Conservation (phyloP, 2,113 vertebrate genomes). For the Leucosticte australis region DNA sequence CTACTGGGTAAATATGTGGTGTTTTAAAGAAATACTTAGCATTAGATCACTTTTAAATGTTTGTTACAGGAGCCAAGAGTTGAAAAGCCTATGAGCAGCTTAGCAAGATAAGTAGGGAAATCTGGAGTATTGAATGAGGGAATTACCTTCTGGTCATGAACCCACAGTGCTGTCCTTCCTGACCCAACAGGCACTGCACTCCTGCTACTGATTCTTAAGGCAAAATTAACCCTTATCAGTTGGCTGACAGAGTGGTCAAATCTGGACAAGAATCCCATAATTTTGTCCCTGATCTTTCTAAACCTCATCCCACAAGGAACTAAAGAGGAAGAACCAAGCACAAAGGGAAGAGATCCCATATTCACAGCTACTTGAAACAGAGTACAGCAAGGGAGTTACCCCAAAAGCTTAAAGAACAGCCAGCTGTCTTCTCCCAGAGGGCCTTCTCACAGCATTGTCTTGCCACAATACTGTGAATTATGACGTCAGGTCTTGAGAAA, state of each 20-base stretch:
- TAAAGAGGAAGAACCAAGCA: background rate
- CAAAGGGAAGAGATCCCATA: background rate
- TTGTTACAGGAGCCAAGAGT: background rate
- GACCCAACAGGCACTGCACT: background rate
- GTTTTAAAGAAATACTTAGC: background rate
- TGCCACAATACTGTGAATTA: background rate
- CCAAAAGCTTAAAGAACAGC: background rate
- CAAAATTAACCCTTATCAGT: background rate
- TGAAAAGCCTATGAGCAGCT: background rate
- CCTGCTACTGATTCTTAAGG: background rate
- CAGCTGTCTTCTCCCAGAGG: background rate
- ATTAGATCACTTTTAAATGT: background rate
- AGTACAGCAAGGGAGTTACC: background rate
- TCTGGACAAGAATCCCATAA: fast-evolving
- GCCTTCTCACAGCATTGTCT: background rate
- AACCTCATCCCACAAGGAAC: background rate
- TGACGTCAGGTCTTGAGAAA: background rate
- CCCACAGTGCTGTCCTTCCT: background rate
- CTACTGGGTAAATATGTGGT: background rate
- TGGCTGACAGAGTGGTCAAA: background rate
- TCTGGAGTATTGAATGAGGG: background rate
- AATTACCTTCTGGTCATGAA: background rate
- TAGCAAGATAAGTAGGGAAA: background rate
- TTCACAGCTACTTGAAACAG: background rate
- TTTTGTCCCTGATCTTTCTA: background rate